Base-by-base conservation (phyloP, 2,113 vertebrate species). In the Octodon degus region DNA sequence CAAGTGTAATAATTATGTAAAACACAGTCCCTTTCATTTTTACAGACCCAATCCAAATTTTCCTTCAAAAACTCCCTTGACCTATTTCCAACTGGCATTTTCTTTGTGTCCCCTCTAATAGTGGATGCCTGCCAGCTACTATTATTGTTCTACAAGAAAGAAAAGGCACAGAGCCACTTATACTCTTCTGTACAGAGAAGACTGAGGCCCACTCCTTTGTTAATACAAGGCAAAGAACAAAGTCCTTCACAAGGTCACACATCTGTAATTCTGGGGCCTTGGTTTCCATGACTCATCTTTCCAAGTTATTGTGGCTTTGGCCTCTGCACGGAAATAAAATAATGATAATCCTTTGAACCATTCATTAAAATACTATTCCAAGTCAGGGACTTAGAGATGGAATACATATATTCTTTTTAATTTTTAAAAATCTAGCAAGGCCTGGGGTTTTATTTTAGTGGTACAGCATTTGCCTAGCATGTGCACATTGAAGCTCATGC, bases 11-110 rank as follows among this genome's bases (percentile, higher is more conserved):
- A 34, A 68, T 50, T 37, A n/a, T 19, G 43, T 53, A 79, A 92
- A 72, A 81, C 55, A 3, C 50, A 92, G 50, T 53, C 20, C 4
- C 60, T 77, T 84, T 53, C 16, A 22, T 50, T 82, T 91, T 85
- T 80, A 68, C 86, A 55, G 84, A 67, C 47, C 85, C 30, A 40
- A 60, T 72, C 32, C 85, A 63, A 91, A 53, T 91, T 93, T 96
- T 91, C 60, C 84, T 84, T 86, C 50, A 60, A 93, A 91, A 91
- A 12, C 32, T 93, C 55, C 14, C 4, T 80, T 93, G 67, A 53
- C 65, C 77, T 76, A 92, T 93, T 93, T 95, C 86, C 92, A 81
- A 74, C 86, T 62, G 92, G n/a, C 19, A 6, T 65, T 79, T 93
- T 74, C 76, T 82, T 91, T 93, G 43, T 85, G 76, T 91, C 77